Percentiles rank a stretch among this genome's conserved stretches.
Evolutionary conservation across 1,140 invertebrate species (phyloP).

Genomic region (Trachymyrmex cornetzi): DNA sequence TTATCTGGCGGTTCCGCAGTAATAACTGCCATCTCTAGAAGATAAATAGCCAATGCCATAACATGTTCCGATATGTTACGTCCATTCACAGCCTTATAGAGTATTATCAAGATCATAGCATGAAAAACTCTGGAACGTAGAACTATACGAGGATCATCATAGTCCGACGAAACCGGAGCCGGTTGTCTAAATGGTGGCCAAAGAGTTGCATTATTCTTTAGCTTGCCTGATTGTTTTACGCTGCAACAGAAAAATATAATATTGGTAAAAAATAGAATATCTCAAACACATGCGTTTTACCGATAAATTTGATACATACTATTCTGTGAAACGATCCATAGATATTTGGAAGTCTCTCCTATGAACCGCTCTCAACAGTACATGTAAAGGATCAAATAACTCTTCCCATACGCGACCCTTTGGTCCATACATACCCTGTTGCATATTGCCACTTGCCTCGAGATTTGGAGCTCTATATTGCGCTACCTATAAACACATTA

Average conservation of each 20-base stretch:
- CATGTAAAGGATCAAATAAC: conserved; percentile 97
- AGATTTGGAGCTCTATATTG: conserved; percentile 93
- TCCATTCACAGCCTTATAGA: conserved; percentile 94
- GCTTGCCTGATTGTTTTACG: conserved; percentile 89
- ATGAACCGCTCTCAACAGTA: conserved; percentile 96
- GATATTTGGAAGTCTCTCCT: conserved; percentile 97
- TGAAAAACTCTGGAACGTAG: conserved; percentile 94
- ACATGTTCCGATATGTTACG: conserved; percentile 93
- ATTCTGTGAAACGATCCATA: conserved; percentile 95
- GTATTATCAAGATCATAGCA: conserved; percentile 93
- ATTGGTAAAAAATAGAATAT: conserved; percentile 3
- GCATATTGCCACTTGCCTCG: conserved; percentile 93
- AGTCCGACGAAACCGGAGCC: conserved; percentile 88
- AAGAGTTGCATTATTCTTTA: conserved; percentile 89
- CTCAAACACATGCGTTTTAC: not conserved
- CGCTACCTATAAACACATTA: conserved; percentile 87
- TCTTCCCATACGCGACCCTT: conserved; percentile 96
- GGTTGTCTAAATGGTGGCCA: conserved; percentile 95
- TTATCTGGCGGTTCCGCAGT: conserved; percentile 88
- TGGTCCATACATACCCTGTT: conserved; percentile 97
- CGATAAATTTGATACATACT: conserved; percentile 88
- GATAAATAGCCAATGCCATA: conserved; percentile 94
- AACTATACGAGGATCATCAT: conserved; percentile 91
- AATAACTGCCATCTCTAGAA: conserved; percentile 94
- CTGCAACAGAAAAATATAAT: conserved; percentile 81